Evolutionary conservation across 1,140 invertebrate genomes (phyloP).

Genomic region (Steinernema feltiae): DNA sequence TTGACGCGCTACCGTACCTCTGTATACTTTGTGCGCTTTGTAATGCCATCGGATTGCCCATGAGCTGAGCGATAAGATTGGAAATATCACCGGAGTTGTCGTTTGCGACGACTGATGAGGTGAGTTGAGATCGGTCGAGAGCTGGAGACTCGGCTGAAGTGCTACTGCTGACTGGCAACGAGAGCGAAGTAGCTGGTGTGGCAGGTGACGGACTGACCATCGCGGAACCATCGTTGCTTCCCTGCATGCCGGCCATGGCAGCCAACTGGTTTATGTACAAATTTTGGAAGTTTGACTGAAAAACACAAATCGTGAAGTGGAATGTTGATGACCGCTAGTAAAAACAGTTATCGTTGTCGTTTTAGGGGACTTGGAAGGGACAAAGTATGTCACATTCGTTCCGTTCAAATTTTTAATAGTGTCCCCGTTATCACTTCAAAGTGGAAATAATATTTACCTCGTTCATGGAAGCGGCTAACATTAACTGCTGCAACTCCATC

Average conservation of each 20-base stretch:
- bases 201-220: constrained; percentile 3
- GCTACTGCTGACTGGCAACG: constrained; percentile 11
- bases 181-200: neutral
- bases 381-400: constrained; percentile 24
- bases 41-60: neutral
- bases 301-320: neutral
- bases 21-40: neutral
- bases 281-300: constrained; percentile 3
- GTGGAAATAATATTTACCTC: constrained; percentile 11
- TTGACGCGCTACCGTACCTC: neutral
- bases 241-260: neutral
- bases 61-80: neutral
- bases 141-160: neutral
- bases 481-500: constrained; percentile 15
- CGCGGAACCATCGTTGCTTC: neutral
- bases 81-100: neutral
- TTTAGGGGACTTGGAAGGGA: constrained; percentile 18
- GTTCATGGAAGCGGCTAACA: constrained; percentile 17
- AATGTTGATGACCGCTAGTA: neutral
- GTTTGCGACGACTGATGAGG: neutral
- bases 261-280: constrained; percentile 12
- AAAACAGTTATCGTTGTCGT: too few relatives aligned
- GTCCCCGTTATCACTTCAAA: neutral
- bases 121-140: neutral
- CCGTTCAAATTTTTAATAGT: too few relatives aligned